Evolutionary conservation across 1,140 invertebrate species (phyloP).

Genomic region (Pseudomyrmex concolor): DNA sequence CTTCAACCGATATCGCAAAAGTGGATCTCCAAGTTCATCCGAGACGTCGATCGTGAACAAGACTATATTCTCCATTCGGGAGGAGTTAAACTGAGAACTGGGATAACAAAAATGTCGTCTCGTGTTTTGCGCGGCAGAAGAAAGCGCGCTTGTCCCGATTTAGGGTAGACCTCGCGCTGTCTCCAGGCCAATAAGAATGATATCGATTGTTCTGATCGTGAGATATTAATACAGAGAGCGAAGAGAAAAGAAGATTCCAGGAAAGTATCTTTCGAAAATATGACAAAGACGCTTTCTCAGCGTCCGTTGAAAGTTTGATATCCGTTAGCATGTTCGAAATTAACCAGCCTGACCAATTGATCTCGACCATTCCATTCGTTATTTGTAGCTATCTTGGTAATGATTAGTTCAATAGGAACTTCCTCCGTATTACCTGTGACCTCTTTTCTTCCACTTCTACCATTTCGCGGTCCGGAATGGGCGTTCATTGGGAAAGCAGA

Average conservation of each 20-base stretch:
- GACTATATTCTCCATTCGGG: background rate
- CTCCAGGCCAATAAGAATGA: background rate
- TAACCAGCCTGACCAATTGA: constrained; percentile 66
- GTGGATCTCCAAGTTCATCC: background rate
- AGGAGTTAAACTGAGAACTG: constrained; percentile 35
- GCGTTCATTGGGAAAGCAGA: constrained; percentile 52
- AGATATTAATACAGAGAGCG: constrained; percentile 2
- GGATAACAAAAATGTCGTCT: constrained; percentile 26
- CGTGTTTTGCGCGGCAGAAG: background rate
- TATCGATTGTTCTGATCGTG: background rate
- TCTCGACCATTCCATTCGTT: constrained; percentile 61
- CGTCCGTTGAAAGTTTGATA: background rate
- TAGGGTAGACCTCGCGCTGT: background rate
- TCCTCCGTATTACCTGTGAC: constrained; percentile 73
- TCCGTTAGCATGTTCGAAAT: constrained; percentile 51
- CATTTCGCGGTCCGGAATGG: constrained; percentile 57
- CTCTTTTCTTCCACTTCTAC: constrained; percentile 72
- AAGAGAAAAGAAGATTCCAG: constrained; percentile 5
- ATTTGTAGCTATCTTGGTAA: constrained; percentile 73
- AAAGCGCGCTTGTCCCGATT: constrained; percentile 5
- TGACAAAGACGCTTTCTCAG: too few relatives aligned
- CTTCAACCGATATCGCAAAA: background rate
- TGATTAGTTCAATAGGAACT: constrained; percentile 76
- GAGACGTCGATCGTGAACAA: background rate
- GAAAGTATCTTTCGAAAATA: background rate